Evolutionary conservation across 2,113 vertebrate genomes (phyloP).

Genomic region (Nettapus auritus): DNA sequence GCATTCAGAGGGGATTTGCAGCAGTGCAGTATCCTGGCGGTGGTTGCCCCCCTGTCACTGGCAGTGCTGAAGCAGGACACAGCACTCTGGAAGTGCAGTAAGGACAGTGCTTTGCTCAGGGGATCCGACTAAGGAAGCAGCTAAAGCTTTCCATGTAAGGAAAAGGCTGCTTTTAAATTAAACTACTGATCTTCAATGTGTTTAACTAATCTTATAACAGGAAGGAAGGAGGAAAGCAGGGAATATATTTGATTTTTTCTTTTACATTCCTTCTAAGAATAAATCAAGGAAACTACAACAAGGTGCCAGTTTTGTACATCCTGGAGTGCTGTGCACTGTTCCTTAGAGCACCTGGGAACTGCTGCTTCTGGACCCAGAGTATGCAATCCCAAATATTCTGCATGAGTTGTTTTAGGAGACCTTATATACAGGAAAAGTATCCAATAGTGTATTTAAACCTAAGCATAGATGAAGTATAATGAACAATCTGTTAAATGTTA

Average conservation of each 20-base stretch:
- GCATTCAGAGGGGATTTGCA: not conserved
- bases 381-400: not conserved
- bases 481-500: slow-evolving; percentile 75
- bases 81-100: not conserved
- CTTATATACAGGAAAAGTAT: not conserved
- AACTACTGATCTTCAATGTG: not conserved
- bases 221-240: not conserved
- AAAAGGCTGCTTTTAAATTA: not conserved
- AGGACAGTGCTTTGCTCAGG: not conserved
- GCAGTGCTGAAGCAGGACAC: not conserved
- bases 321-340: not conserved
- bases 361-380: not conserved
- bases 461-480: slow-evolving; percentile 61
- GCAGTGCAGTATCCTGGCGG: not conserved
- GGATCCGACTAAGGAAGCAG: fast-evolving
- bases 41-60: not conserved
- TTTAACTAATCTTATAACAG: not conserved
- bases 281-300: not conserved
- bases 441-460: slow-evolving; percentile 56
- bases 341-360: not conserved
- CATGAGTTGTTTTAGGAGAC: slow-evolving; percentile 26
- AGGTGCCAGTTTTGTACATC: not conserved
- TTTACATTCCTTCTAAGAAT: not conserved
- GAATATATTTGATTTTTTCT: not conserved
- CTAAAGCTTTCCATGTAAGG: not conserved